phyloP scores from a whole-genome alignment of 2,113 vertebrate genomes.

The Chlamydotis undulata region DNA sequence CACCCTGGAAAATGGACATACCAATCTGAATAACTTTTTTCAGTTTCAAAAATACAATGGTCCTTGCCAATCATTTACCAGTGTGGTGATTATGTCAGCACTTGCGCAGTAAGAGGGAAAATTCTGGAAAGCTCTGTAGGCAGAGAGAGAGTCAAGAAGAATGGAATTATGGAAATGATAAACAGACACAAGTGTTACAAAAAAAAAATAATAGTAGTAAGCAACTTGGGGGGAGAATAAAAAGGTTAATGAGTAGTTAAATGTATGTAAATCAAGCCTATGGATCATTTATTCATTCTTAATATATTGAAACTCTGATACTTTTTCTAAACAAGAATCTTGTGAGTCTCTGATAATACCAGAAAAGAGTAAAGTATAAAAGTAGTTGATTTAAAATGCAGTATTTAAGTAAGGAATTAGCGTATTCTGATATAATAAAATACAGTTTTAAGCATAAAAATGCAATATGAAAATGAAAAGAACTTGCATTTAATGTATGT shows the following conservation, averaged over 20 bases:
- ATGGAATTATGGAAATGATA: neutral
- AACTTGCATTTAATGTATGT: neutral
- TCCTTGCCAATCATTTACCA: neutral
- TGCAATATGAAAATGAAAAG: neutral
- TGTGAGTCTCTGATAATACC: neutral
- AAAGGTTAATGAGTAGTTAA: neutral
- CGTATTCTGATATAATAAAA: neutral
- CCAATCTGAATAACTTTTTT: neutral
- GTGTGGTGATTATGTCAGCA: neutral
- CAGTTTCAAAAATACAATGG: neutral
- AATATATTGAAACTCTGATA: neutral
- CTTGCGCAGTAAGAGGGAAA: neutral
- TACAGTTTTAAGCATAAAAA: neutral
- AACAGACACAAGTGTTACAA: neutral
- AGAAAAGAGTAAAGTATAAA: neutral
- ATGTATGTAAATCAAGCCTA: neutral
- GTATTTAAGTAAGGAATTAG: neutral
- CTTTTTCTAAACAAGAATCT: neutral
- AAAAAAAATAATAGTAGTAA: constrained; percentile 7
- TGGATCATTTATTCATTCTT: neutral
- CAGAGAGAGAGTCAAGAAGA: neutral
- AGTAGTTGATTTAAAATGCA: neutral
- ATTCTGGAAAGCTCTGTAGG: neutral
- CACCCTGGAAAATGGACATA: neutral
- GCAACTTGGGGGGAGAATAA: neutral